Evolutionary conservation across 2,888 invertebrate genomes (phyloP), one percentile per base, ranked within the genome.

Genomic region (Stenichneumon culpator): DNA sequence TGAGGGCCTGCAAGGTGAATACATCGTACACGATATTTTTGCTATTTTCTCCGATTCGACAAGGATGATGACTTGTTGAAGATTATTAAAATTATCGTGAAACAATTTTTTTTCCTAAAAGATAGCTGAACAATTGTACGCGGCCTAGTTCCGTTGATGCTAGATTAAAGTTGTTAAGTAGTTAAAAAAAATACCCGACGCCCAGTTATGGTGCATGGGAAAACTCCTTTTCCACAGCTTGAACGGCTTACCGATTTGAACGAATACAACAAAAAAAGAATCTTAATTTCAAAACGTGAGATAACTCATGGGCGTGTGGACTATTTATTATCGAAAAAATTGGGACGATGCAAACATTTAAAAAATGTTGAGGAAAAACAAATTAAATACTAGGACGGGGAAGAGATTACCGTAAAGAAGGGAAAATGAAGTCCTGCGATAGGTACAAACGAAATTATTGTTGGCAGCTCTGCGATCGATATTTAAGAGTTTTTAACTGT

Each of bases 401-500:
- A 67, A 52, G 67, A 65, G 72, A 73, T 54, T 73, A 52, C 67
- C 39, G 54, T 68, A 65, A 50, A 14, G n/a, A 28, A 60, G 19
- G 68, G 32, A 22, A 60, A 36, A 60, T 25, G 44, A 60, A 67
- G 7, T 70, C 44, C 60, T 63, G 60, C 50, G 47, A 50, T 70
- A 79, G 69, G 70, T 60, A 63, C 79, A 72, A 79, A 72, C 3
- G n/a, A 22, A 65, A 65, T 72, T 54, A 52, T 72, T 65, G 52
- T 47, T 72, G 19, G 79, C 44, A 39, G 11, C 47, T 70, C 60
- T 19, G 36, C 63, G 63, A 22, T 25, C 36, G 52, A 79, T 25
- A 63, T 50, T 79, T 79, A 63, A 79, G 39, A 57, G 54, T 69
- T 25, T 69, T 79, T 65, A 25, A 54, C 79, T 79, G 79, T 79